phyloP scores from a whole-genome alignment of 2,888 invertebrate genomes.

The Leptogaster cylindrica region DNA sequence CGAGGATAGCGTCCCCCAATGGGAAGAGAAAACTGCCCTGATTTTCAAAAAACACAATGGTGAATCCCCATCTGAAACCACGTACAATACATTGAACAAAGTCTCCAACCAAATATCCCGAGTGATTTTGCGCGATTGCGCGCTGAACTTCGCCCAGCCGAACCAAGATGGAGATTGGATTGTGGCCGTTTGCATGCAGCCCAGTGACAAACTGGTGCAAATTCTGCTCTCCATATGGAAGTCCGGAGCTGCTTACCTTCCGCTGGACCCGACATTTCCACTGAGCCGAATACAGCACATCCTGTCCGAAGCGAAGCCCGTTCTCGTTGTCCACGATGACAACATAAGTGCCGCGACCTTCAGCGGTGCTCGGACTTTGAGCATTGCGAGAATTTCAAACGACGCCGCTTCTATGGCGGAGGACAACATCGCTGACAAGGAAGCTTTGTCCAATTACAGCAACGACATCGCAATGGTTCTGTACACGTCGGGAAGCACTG shows the following conservation, averaged over 20 bases:
- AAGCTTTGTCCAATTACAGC: conserved; percentile 57
- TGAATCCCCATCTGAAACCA: not conserved
- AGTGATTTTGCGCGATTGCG: conserved; percentile 55
- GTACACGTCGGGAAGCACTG: conserved; percentile 90
- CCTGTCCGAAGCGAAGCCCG: conserved; percentile 74
- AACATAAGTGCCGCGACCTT: conserved; percentile 53
- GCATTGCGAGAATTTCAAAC: conserved; percentile 54
- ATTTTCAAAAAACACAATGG: conserved; percentile 66
- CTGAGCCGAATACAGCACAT: conserved; percentile 77
- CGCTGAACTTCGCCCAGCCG: conserved; percentile 53
- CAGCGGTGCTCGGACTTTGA: conserved; percentile 52
- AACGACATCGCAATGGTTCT: conserved; percentile 56
- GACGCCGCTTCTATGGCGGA: conserved; percentile 53
- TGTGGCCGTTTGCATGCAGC: conserved; percentile 80
- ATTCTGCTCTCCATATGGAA: conserved; percentile 79
- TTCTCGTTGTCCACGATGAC: conserved; percentile 69
- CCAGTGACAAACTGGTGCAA: conserved; percentile 72
- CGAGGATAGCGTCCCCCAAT: conserved; percentile 64
- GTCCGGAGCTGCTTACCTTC: conserved; percentile 83
- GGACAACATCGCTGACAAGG: conserved; percentile 56
- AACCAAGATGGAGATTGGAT: conserved; percentile 76
- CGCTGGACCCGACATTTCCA: conserved; percentile 77
- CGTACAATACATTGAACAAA: conserved; percentile 62
- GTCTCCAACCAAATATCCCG: conserved; percentile 63
- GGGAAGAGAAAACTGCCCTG: conserved; percentile 66